These are phyloP conservation scores for Eupsittula cactorum DNA, from an alignment of 2,113 vertebrate species.

Conservation along the genomic window DNA sequence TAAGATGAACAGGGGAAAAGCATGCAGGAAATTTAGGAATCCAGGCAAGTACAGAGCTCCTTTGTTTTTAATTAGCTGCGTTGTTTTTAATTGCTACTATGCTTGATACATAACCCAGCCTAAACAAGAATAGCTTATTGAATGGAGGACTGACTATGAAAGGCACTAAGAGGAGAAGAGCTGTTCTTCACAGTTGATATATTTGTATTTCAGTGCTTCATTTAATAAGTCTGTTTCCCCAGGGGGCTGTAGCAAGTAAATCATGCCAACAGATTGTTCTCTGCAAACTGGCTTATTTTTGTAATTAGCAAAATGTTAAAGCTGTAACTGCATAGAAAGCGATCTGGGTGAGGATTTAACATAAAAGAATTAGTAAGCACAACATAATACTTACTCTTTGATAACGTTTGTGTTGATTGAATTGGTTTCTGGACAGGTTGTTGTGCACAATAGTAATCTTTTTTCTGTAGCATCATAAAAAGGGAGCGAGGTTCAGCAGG, in stretches of 20 bases:
- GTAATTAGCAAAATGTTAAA: conserved; percentile 58
- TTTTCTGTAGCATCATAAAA: neutral
- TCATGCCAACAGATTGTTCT: conserved; percentile 66
- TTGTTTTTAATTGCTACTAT: conserved; percentile 68
- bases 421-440: neutral
- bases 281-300: conserved; percentile 62
- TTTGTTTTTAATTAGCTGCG: conserved; percentile 57
- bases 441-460: accelerated
- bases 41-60: conserved; percentile 16
- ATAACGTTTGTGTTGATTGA: conserved; percentile 30
- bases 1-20: conserved; percentile 20
- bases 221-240: conserved; percentile 67
- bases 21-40: conserved; percentile 25
- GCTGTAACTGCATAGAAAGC: conserved; percentile 52
- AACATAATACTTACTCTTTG: conserved; percentile 25
- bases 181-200: conserved; percentile 64
- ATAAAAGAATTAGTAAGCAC: conserved; percentile 49
- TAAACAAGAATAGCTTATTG: conserved; percentile 63
- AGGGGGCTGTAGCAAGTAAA: conserved; percentile 61
- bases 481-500: neutral
- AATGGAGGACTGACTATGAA: conserved; percentile 56
- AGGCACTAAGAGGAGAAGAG: conserved; percentile 48
- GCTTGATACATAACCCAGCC: conserved; percentile 63
- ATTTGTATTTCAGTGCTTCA: conserved; percentile 69
- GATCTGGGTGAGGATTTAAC: conserved; percentile 8